A percentile compares a stretch with the other conserved stretches of the same genome.
Conservation (phyloP, 2,113 vertebrate genomes). For the Caranx ignobilis region DNA sequence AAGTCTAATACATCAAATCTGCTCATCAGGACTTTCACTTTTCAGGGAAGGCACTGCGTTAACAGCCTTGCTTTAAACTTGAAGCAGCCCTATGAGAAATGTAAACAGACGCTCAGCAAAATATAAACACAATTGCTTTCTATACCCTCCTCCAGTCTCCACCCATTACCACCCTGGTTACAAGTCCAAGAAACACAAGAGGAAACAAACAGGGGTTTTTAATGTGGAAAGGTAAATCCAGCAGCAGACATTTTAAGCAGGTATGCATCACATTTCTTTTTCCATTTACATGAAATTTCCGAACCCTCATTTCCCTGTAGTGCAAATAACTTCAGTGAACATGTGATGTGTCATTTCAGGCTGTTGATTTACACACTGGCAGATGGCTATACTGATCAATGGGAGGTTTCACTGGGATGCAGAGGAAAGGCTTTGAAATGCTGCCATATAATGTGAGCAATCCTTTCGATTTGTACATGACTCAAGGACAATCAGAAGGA, state of each 20-base stretch:
- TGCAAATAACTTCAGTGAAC: constrained; percentile 52
- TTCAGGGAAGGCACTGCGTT: constrained; percentile 18
- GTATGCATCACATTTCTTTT: constrained; percentile 74
- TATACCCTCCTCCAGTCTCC: constrained; percentile 33
- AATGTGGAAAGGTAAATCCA: constrained; percentile 69
- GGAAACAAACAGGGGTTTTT: constrained; percentile 19
- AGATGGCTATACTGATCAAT: constrained; percentile 20
- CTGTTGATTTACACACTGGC: constrained; percentile 38
- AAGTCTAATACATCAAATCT: not conserved
- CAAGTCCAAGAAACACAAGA: constrained; percentile 50
- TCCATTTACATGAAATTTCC: constrained; percentile 76
- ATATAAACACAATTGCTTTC: constrained; percentile 69
- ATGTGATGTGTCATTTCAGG: constrained; percentile 48
- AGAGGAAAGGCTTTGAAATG: constrained; percentile 23
- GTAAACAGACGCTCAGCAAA: constrained; percentile 70
- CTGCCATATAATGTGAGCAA: constrained; percentile 39
- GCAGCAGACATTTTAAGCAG: constrained; percentile 60
- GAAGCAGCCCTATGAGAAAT: constrained; percentile 64
- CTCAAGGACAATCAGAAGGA: constrained; percentile 32
- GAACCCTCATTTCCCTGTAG: constrained; percentile 34
- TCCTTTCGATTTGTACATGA: constrained; percentile 19
- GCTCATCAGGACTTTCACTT: not conserved
- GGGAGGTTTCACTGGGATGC: constrained; percentile 10
- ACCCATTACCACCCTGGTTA: constrained; percentile 13
- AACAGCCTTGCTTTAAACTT: constrained; percentile 49